These are phyloP conservation scores for Drosophila limbata DNA, from an alignment of 2,888 invertebrate genomes.

Conservation along the genomic window DNA sequence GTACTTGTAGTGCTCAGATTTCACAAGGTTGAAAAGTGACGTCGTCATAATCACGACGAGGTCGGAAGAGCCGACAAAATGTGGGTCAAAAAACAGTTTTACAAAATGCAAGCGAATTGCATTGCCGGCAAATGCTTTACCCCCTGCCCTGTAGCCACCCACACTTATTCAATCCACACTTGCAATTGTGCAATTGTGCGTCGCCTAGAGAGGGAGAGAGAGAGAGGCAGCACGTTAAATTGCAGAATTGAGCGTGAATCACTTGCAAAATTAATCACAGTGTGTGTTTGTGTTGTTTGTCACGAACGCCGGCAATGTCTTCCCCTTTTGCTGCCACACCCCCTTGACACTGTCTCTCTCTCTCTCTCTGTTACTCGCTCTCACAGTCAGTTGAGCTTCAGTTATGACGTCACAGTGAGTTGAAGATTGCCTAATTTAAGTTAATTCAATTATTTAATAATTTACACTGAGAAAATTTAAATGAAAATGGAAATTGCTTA, in stretches of 20 bases:
- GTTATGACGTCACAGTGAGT: too few relatives aligned
- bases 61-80: too few relatives aligned
- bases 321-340: not conserved
- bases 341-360: not conserved
- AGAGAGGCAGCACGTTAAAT: not conserved
- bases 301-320: constrained; percentile 39
- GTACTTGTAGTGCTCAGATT: too few relatives aligned
- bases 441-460: too few relatives aligned
- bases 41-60: too few relatives aligned
- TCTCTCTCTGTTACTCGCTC: not conserved
- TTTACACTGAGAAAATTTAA: too few relatives aligned
- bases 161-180: constrained; percentile 1
- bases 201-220: not conserved
- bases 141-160: too few relatives aligned
- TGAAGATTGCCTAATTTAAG: too few relatives aligned
- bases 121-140: constrained; percentile 15
- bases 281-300: constrained; percentile 5
- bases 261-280: constrained; percentile 10
- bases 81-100: constrained; percentile 50
- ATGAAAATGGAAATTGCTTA: too few relatives aligned
- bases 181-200: constrained; percentile 44
- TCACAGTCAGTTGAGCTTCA: too few relatives aligned
- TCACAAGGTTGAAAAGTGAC: too few relatives aligned
- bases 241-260: constrained; percentile 35
- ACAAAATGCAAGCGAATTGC: constrained; percentile 41